phyloP scores from a whole-genome alignment of 1,140 invertebrate genomes.

The Cyphomyrmex costatus region DNA sequence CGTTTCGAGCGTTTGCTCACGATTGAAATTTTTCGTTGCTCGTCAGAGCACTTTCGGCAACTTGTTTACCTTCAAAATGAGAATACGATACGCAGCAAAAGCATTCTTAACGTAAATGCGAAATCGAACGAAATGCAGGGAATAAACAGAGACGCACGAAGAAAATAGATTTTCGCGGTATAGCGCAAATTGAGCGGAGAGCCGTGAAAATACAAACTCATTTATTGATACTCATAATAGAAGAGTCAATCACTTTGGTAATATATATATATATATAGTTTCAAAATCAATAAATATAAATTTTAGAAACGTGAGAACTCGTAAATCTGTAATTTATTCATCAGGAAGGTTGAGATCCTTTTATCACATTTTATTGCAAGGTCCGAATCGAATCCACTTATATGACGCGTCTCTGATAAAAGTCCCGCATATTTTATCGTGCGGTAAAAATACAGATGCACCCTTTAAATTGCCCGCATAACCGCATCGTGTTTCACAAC shows the following conservation, averaged over 20 bases:
- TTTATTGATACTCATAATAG: not conserved
- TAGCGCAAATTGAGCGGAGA: not conserved
- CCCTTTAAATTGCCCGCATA: slow-evolving; percentile 36
- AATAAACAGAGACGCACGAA: not conserved
- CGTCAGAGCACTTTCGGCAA: not conserved
- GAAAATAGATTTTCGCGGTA: not conserved
- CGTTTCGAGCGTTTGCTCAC: not conserved
- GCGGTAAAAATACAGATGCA: not conserved
- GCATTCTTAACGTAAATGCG: not conserved
- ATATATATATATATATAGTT: not conserved
- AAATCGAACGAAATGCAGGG: not conserved
- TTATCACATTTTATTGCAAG: not conserved
- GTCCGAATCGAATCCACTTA: not conserved
- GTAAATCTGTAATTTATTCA: not conserved
- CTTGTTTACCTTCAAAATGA: slow-evolving; percentile 24
- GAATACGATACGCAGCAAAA: not conserved
- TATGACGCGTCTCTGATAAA: not conserved
- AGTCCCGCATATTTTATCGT: slow-evolving; percentile 11
- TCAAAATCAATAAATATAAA: not conserved
- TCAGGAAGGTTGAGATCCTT: not conserved
- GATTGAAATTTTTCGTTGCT: not conserved
- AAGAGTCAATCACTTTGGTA: not conserved
- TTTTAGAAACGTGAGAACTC: not conserved
- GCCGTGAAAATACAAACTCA: not conserved
- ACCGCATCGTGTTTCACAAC: not conserved